Percentiles rank a stretch among this genome's conserved stretches.
These are phyloP conservation scores for Eclectus roratus DNA, from an alignment of 2,113 vertebrate genomes.

Conservation along the genomic window DNA sequence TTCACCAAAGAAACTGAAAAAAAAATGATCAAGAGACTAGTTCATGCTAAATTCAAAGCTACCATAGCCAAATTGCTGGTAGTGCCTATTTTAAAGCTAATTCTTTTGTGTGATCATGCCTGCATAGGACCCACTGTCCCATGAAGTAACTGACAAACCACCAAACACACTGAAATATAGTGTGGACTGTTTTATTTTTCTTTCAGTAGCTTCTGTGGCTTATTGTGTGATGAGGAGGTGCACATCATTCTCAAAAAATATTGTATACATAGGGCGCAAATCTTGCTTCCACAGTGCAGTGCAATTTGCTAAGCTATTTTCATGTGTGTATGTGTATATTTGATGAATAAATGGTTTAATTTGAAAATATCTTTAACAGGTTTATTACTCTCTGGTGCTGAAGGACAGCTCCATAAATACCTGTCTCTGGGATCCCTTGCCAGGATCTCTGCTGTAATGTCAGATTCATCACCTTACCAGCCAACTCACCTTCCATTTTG, in stretches of 20 bases:
- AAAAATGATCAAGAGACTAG: neutral
- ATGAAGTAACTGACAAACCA: neutral
- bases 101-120: neutral
- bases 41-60: neutral
- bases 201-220: neutral
- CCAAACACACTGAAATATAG: neutral
- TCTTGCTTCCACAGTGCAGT: neutral
- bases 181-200: neutral
- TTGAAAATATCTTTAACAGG: neutral
- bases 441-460: neutral
- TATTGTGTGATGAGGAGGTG: fast-evolving
- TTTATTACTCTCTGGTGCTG: neutral
- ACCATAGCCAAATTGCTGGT: neutral
- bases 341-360: neutral
- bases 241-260: neutral
- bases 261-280: neutral
- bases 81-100: neutral
- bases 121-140: neutral
- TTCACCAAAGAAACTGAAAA: neutral
- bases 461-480: neutral
- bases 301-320: neutral
- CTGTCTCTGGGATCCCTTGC: neutral
- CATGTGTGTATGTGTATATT: neutral
- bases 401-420: constrained; percentile 22
- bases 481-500: constrained; percentile 10